Percentiles rank a stretch among this genome's conserved stretches.
Evolutionary conservation across 2,113 vertebrate species (phyloP).

Genomic region (Rhodinocichla rosea): DNA sequence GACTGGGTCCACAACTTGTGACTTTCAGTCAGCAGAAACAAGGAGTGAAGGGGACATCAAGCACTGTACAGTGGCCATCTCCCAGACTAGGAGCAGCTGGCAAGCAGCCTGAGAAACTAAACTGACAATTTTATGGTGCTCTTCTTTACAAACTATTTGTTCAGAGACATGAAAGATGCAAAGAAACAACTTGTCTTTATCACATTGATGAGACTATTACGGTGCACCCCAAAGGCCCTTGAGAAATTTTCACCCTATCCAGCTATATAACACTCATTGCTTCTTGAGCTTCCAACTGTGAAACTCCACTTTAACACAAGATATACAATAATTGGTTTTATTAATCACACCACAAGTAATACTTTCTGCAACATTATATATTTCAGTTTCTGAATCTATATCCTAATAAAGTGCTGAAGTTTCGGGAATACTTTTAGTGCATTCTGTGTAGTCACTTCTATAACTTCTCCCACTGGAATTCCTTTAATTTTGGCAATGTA

Average conservation of each 20-base stretch:
- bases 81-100: not conserved
- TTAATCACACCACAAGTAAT: not conserved
- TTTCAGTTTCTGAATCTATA: slow-evolving; percentile 21
- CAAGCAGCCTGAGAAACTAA: not conserved
- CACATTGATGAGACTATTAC: not conserved
- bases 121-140: not conserved
- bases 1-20: not conserved
- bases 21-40: not conserved
- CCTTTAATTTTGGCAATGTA: slow-evolving; percentile 90
- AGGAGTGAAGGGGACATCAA: not conserved
- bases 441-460: slow-evolving; percentile 85
- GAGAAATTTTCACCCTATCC: not conserved
- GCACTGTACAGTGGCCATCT: not conserved
- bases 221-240: not conserved
- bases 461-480: slow-evolving; percentile 84
- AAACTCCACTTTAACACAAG: not conserved
- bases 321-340: not conserved
- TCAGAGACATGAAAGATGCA: not conserved
- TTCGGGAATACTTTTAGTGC: slow-evolving; percentile 87
- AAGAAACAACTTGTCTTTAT: not conserved
- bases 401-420: slow-evolving; percentile 69
- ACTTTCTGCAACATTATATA: not conserved
- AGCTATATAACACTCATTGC: not conserved
- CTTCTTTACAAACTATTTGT: not conserved
- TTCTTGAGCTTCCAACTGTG: not conserved